These are phyloP conservation scores for Thalassarche chlororhynchos DNA, from an alignment of 2,113 vertebrate species.

Conservation along the genomic window DNA sequence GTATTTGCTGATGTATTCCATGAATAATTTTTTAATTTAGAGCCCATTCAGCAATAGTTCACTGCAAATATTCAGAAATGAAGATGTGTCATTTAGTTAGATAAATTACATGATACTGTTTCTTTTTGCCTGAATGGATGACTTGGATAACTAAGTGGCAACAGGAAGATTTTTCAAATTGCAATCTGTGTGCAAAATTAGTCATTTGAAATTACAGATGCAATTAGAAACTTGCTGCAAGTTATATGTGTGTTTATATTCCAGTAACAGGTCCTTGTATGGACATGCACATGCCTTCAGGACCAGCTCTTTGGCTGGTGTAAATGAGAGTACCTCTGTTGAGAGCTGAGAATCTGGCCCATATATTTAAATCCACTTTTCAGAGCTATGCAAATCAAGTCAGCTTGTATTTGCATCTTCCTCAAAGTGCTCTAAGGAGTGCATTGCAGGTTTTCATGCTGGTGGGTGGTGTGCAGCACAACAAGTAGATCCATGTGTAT, in stretches of 20 bases:
- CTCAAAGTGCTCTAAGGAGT: neutral
- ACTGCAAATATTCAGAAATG: neutral
- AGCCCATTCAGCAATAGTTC: neutral
- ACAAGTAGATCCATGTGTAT: neutral
- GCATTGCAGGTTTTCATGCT: neutral
- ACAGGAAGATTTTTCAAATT: neutral
- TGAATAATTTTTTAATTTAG: neutral
- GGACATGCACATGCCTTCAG: neutral
- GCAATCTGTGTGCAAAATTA: neutral
- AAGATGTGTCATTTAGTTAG: neutral
- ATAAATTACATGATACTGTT: neutral
- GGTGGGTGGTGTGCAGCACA: neutral
- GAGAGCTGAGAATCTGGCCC: neutral
- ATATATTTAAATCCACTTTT: neutral
- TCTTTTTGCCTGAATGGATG: neutral
- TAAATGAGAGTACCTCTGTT: neutral
- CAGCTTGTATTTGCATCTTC: neutral
- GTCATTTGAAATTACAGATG: neutral
- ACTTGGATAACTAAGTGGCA: neutral
- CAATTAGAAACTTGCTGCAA: neutral
- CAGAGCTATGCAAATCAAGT: neutral
- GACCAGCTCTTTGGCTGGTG: neutral
- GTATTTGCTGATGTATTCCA: neutral
- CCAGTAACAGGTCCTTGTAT: fast-evolving
- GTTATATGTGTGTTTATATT: neutral